Base-by-base conservation (phyloP, 2,113 vertebrate species). In the Pterophyllum scalare region DNA sequence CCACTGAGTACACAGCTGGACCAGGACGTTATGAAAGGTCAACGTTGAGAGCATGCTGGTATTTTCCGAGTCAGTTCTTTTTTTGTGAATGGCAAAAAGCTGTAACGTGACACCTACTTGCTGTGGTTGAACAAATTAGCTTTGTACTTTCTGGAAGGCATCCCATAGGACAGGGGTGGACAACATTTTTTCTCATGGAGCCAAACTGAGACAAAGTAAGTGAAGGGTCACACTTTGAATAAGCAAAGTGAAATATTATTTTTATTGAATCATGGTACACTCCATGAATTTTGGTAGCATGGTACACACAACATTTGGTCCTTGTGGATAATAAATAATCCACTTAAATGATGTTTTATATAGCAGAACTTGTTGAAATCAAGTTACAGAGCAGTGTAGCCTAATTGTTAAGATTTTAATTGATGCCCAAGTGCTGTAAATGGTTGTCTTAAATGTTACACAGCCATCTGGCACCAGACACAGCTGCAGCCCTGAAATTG, bases 41-140 rank as follows among this genome's bases (percentile, higher is more conserved):
- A 62, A 65, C 70, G 75, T 58, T 75, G 38, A 72, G 28, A 64
- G 38, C 57, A 56, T 70, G 81, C 90, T 92, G 65, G 90, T 75
- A 35, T 57, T 83, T 93, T 94, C 92, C 81, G 54, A 85, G 28
- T 22, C 35, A 15, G 64, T 6, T 54, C 43, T 59, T 52, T 80
- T 80, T 70, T 8, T 46, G n/a, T 59, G 28, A 82, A 76, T 7
- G 28, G 33, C 13, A 79, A 62, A 62, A 58, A 64, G 17, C 59
- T 10, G 72, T 65, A 26, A 82, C 75, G 64, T 70, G 15, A 84
- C 57, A 59, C 43, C 19, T 62, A 59, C 22, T 43, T 82, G 28
- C 14, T 35, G 40, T 77, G 76, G 22, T 49, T 72, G 46, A 33
- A 33, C 10, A 72, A 72, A 54, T 54, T 54, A 72, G 43, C 67